These are phyloP conservation scores for Drosophila leontia DNA, from an alignment of 1,140 invertebrate species.

Conservation along the genomic window DNA sequence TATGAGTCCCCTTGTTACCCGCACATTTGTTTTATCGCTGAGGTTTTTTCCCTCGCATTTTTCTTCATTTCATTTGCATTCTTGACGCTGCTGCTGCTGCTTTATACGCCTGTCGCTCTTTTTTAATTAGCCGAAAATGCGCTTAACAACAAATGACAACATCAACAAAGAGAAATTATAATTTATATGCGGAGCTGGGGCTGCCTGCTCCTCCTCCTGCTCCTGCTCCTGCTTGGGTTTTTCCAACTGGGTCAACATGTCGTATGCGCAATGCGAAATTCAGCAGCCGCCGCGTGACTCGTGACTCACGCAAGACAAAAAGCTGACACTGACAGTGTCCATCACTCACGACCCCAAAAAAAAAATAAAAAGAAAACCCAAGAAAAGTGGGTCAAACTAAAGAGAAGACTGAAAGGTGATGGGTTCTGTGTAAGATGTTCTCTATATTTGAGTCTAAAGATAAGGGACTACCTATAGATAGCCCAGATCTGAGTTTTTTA, in stretches of 20 bases:
- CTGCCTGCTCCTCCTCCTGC: not conserved
- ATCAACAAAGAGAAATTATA: conserved; percentile 68
- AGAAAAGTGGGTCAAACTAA: conserved; percentile 16
- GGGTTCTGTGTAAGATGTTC: not conserved
- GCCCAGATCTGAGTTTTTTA: not conserved
- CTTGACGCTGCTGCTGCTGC: conserved; percentile 37
- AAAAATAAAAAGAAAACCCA: too few relatives aligned
- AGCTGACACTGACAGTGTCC: conserved; percentile 21
- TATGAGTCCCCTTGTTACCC: not conserved
- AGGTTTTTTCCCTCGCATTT: conserved; percentile 48
- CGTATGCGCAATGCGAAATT: conserved; percentile 66
- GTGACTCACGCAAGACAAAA: conserved; percentile 25
- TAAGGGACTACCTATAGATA: not conserved
- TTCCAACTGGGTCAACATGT: conserved; percentile 66
- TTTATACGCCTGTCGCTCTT: conserved; percentile 63
- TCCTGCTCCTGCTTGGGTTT: not conserved
- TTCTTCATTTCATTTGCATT: conserved; percentile 79
- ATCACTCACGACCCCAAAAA: conserved; percentile 24
- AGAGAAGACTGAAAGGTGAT: not conserved
- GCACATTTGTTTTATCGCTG: conserved; percentile 38
- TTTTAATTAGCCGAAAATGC: conserved; percentile 80
- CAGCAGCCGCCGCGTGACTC: conserved; percentile 13
- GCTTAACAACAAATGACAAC: conserved; percentile 75
- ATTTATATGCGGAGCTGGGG: conserved; percentile 40
- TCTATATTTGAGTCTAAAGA: not conserved